These are phyloP conservation scores for Anoplius nigerrimus DNA, from an alignment of 2,888 invertebrate species.

Conservation along the genomic window DNA sequence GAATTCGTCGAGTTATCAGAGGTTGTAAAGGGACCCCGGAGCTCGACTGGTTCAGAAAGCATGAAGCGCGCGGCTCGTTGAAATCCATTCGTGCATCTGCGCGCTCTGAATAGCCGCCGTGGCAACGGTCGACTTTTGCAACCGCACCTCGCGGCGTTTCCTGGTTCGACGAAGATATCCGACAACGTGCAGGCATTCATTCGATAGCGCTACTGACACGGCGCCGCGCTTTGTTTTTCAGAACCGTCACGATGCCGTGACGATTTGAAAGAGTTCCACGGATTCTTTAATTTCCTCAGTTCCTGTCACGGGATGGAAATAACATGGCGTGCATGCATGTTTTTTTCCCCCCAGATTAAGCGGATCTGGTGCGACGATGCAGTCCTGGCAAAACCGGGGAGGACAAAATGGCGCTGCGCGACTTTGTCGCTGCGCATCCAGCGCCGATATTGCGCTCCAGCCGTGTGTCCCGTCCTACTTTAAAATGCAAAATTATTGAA, in stretches of 20 bases:
- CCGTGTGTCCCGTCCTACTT: no score
- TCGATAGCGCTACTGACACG: neutral
- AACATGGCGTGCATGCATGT: no score
- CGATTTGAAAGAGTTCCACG: no score
- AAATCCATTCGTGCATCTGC: conserved; percentile 61
- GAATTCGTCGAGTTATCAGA: conserved; percentile 49
- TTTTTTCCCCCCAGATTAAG: no score
- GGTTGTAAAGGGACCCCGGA: conserved; percentile 33
- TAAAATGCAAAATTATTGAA: no score
- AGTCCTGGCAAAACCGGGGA: no score
- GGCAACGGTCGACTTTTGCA: conserved; percentile 53
- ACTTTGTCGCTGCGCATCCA: no score
- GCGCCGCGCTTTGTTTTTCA: conserved; percentile 20
- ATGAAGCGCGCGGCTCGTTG: conserved; percentile 40
- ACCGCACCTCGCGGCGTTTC: conserved; percentile 57
- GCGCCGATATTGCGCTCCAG: no score
- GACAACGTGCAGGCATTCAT: conserved; percentile 24
- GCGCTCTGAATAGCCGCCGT: conserved; percentile 43
- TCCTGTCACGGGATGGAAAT: no score
- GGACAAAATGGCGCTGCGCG: no score
- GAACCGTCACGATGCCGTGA: neutral
- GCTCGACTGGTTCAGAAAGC: conserved; percentile 41
- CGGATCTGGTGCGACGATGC: no score
- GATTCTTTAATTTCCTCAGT: no score
- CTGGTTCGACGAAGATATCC: conserved; percentile 42